These are phyloP conservation scores for Agrypnia vestita DNA, from an alignment of 1,140 invertebrate species.

Conservation along the genomic window DNA sequence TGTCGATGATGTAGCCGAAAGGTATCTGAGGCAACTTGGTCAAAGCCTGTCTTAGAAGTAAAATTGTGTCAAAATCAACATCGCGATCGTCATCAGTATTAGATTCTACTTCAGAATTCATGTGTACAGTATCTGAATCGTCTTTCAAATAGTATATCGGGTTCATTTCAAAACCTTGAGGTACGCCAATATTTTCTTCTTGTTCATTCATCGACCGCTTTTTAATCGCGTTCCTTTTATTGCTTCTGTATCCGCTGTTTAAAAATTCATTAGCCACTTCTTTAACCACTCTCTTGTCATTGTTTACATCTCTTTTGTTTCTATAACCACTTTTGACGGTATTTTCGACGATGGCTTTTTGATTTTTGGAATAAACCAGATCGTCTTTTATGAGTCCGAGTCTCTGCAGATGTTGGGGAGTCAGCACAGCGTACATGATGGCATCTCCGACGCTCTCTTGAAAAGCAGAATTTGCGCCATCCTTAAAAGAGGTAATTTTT, in stretches of 20 bases:
- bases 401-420: conserved; percentile 78
- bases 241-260: background rate
- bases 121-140: too few relatives aligned
- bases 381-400: conserved; percentile 76
- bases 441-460: conserved; percentile 86
- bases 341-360: background rate
- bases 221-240: background rate
- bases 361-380: conserved; percentile 59
- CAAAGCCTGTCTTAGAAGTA: conserved; percentile 79
- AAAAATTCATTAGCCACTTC: background rate
- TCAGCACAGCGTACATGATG: conserved; percentile 76
- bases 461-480: conserved; percentile 82
- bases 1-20: conserved; percentile 82
- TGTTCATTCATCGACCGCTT: background rate
- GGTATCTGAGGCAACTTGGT: conserved; percentile 84
- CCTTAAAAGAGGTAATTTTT: conserved; percentile 74
- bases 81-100: conserved; percentile 31
- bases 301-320: background rate
- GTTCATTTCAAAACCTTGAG: too few relatives aligned
- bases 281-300: background rate
- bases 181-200: too few relatives aligned
- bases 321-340: background rate
- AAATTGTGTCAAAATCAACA: conserved; percentile 61
- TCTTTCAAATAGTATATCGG: background rate
- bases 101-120: background rate